Conservation (phyloP, 2,113 vertebrate species). For the Perognathus longimembris region DNA sequence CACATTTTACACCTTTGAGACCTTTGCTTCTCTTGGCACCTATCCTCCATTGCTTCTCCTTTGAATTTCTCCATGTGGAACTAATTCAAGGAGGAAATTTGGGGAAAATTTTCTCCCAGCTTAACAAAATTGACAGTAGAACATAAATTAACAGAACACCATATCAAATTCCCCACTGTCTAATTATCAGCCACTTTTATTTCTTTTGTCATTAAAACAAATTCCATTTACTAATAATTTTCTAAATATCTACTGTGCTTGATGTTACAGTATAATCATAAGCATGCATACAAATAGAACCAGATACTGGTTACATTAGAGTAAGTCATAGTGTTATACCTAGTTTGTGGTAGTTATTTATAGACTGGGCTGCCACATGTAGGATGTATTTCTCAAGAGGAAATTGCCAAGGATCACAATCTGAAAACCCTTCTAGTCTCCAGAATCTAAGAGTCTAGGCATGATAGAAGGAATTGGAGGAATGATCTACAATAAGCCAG, state of each 20-base stretch:
- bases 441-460: background rate
- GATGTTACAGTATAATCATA: background rate
- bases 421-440: background rate
- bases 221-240: background rate
- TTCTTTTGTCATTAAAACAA: background rate
- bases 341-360: background rate
- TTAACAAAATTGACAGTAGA: background rate
- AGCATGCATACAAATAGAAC: background rate
- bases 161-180: background rate
- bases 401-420: background rate
- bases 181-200: background rate
- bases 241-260: background rate
- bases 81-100: background rate
- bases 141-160: background rate
- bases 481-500: background rate
- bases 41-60: background rate
- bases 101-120: background rate
- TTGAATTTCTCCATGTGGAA: background rate
- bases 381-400: background rate
- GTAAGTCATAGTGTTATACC: background rate
- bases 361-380: background rate
- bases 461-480: background rate
- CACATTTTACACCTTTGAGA: rapidly evolving
- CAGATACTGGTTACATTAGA: background rate
- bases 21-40: background rate